Base-by-base conservation (phyloP, 2,888 invertebrate genomes). In the Eupithecia subumbrata region DNA sequence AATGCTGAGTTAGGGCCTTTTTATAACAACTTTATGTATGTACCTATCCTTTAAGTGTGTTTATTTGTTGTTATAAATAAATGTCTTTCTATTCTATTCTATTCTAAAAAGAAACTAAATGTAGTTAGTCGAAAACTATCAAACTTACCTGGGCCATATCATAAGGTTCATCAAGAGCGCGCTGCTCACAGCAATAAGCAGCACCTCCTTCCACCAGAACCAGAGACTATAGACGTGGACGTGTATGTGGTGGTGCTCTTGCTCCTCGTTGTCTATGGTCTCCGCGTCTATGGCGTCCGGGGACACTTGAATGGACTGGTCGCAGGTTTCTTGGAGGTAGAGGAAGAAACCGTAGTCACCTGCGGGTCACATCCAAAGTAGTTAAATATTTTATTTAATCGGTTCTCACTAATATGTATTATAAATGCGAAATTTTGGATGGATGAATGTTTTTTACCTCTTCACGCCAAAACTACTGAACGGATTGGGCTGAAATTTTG, bases 151-250 rank as follows among this genome's bases (percentile, higher is more conserved):
- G n/a, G 95, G 96, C 82, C 96, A 95, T 63, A 96, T 93, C 86
- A 97, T 95, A 40, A 97, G 90, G 84, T 97, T 97, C 79, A 97
- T 92, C 14, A 97, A 83, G 60, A 98, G 86, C 0, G 97, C 97
- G 0, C 97, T 96, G 9, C 97, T 96, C 56, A 98, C 88, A 5
- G 97, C 97, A 70, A 98, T 97, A 3, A 97, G 95, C 4, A 97
- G 88, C 9, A 98, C 97, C 90, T 98, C 98, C 90, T 97, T 97
- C 93, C 93, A 98, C 97, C 97, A 98, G 89, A 96, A 88, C 87
- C 97, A 97, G 0, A 98, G 90, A 0, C 97, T 97, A 16, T 96
- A 95, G 64, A 97, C 96, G 78, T 97, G 96, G 3, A 97, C 95
- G 87, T 97, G 96, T 0, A 96, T 96, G 25, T 96, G 96, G 14